phyloP scores from a whole-genome alignment of 2,113 vertebrate genomes.

The Haliaeetus leucogaster region DNA sequence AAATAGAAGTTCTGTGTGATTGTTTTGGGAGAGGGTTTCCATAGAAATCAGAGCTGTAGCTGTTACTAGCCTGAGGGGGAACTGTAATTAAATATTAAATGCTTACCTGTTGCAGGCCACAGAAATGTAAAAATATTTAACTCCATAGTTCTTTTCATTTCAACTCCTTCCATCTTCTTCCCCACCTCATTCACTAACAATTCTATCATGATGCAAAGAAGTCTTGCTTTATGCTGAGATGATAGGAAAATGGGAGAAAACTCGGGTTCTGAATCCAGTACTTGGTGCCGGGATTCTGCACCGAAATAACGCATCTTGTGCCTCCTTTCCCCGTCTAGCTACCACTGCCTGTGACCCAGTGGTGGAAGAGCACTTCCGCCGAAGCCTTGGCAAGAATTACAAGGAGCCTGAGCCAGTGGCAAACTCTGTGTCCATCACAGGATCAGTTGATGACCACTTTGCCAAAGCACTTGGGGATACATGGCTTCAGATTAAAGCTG shows the following conservation, averaged over 20 bases:
- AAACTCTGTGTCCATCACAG: constrained; percentile 97
- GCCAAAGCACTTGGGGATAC: constrained; percentile 97
- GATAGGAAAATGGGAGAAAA: fast-evolving
- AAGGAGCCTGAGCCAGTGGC: constrained; percentile 91
- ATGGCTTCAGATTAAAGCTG: constrained; percentile 96
- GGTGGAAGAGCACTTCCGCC: constrained; percentile 97
- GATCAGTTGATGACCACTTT: constrained; percentile 97
- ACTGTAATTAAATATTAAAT: neutral
- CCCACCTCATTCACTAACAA: fast-evolving
- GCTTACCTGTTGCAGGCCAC: neutral
- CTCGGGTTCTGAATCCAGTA: fast-evolving
- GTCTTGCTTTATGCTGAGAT: neutral
- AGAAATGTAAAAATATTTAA: neutral
- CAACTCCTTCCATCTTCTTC: neutral
- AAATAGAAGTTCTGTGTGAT: neutral
- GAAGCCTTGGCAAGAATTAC: constrained; percentile 98
- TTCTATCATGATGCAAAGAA: neutral
- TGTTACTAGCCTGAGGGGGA: neutral
- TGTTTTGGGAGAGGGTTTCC: neutral
- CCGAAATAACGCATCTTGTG: fast-evolving
- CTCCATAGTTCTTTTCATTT: neutral
- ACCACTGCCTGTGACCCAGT: constrained; percentile 89
- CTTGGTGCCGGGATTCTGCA: neutral
- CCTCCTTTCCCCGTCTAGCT: constrained; percentile 61
- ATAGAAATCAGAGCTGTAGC: neutral